Evolutionary conservation across 2,888 invertebrate genomes (phyloP).

Genomic region (Drosophila birchii): DNA sequence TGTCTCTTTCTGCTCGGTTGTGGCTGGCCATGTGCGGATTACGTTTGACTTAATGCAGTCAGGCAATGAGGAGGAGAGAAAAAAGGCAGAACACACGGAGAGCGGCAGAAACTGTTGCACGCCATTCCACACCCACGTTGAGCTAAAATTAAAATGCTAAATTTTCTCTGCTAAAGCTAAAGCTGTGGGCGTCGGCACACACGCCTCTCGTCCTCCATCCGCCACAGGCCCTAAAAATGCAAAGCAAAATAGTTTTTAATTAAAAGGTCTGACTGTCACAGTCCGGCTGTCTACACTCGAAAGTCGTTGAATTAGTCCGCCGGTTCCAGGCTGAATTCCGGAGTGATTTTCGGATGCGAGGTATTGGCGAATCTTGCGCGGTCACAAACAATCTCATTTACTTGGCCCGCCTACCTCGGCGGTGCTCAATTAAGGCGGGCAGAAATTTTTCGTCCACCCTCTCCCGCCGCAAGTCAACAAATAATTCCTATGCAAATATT

Average conservation of each 20-base stretch:
- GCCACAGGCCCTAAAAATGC: slow-evolving; percentile 70
- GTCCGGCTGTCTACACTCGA: slow-evolving; percentile 52
- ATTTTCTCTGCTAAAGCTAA: slow-evolving; percentile 68
- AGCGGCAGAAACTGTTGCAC: slow-evolving; percentile 69
- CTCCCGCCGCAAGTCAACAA: slow-evolving; percentile 71
- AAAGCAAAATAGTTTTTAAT: slow-evolving; percentile 79
- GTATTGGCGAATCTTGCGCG: slow-evolving; percentile 3
- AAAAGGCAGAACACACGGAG: slow-evolving; percentile 14
- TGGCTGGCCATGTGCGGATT: slow-evolving; percentile 81
- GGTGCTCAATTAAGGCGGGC: slow-evolving; percentile 54
- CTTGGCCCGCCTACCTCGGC: slow-evolving; percentile 6
- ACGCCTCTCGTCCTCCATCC: slow-evolving; percentile 18
- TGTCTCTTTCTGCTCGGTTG: slow-evolving; percentile 63
- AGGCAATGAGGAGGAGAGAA: slow-evolving; percentile 23
- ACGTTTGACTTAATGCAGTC: slow-evolving; percentile 82
- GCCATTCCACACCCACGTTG: slow-evolving; percentile 73
- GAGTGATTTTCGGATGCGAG: slow-evolving; percentile 8
- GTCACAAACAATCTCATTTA: slow-evolving; percentile 9
- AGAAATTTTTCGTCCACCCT: slow-evolving; percentile 42
- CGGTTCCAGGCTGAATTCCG: not conserved
- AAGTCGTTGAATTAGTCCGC: slow-evolving; percentile 51
- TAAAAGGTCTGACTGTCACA: slow-evolving; percentile 68
- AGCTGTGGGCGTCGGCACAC: slow-evolving; percentile 54
- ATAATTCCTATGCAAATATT: slow-evolving; percentile 78
- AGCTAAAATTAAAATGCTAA: slow-evolving; percentile 83